A percentile compares a stretch with the other conserved stretches of the same genome.
These are phyloP conservation scores for Zaprionus africanus DNA, from an alignment of 1,140 invertebrate species.

Conservation along the genomic window DNA sequence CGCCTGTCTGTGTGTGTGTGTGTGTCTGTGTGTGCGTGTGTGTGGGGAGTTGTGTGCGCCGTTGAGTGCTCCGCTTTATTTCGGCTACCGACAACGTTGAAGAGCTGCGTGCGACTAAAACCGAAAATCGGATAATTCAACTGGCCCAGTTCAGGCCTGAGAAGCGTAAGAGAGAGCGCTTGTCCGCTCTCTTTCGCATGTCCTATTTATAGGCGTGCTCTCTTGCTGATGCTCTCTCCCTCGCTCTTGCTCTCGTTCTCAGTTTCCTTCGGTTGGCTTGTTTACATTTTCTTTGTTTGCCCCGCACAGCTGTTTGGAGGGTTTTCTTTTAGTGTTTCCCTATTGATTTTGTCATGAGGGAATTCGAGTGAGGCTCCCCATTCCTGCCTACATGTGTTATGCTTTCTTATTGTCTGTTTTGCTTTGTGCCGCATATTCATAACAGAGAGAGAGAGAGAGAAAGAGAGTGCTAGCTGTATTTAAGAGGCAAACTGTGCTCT, in stretches of 20 bases:
- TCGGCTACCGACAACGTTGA: constrained; percentile 66
- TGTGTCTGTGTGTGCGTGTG: constrained; percentile 12
- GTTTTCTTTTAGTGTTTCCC: constrained; percentile 45
- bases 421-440: constrained; percentile 68
- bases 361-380: constrained; percentile 23
- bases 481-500: not conserved
- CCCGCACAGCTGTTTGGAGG: constrained; percentile 63
- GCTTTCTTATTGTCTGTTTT: constrained; percentile 30
- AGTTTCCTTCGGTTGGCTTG: constrained; percentile 31
- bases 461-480: constrained; percentile 17
- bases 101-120: constrained; percentile 80
- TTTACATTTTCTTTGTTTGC: constrained; percentile 57
- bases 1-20: constrained; percentile 26
- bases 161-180: not conserved
- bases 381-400: constrained; percentile 25
- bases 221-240: constrained; percentile 1
- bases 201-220: constrained; percentile 42
- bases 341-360: constrained; percentile 74
- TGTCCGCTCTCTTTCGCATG: constrained; percentile 15
- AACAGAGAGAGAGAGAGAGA: constrained; percentile 57
- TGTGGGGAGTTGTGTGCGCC: constrained; percentile 30
- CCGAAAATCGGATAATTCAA: constrained; percentile 46
- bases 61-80: constrained; percentile 45
- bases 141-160: constrained; percentile 7
- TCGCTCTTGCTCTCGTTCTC: constrained; percentile 2